Evolutionary conservation across 2,888 invertebrate species (phyloP).

Genomic region (Actias luna): DNA sequence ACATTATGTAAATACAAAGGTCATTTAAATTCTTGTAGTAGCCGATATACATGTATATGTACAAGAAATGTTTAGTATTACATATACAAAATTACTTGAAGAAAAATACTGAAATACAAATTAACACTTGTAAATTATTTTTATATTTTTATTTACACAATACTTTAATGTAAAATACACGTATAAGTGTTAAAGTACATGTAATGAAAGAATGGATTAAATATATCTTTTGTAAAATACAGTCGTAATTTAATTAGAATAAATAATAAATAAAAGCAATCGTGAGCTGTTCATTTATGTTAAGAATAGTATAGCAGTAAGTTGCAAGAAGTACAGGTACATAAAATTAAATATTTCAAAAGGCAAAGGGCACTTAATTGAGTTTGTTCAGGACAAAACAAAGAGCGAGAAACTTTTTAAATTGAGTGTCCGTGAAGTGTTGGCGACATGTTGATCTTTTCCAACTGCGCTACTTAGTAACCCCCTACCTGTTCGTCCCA

Average conservation of each 20-base stretch:
- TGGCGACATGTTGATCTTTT: slow-evolving; percentile 80
- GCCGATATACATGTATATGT: too few relatives aligned
- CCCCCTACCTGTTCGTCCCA: slow-evolving; percentile 51
- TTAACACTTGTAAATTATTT: too few relatives aligned
- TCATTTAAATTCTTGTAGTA: too few relatives aligned
- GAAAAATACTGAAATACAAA: too few relatives aligned
- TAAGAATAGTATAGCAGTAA: not conserved
- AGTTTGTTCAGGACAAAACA: slow-evolving; percentile 82
- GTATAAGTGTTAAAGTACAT: too few relatives aligned
- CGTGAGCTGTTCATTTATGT: not conserved
- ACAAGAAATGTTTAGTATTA: too few relatives aligned
- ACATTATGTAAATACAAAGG: too few relatives aligned
- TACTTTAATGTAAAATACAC: too few relatives aligned
- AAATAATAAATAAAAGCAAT: not conserved
- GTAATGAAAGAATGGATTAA: too few relatives aligned
- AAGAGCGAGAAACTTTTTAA: slow-evolving; percentile 77
- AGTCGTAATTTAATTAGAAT: not conserved
- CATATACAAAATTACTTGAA: too few relatives aligned
- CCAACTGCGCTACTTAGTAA: slow-evolving; percentile 47
- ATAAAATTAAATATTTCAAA: slow-evolving; percentile 70
- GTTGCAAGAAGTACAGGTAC: slow-evolving; percentile 23
- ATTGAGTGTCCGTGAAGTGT: slow-evolving; percentile 80
- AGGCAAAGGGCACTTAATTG: slow-evolving; percentile 77
- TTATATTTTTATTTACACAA: too few relatives aligned
- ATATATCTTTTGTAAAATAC: too few relatives aligned